Conservation (phyloP, 2,888 invertebrate species). For the Acronicta alni region DNA sequence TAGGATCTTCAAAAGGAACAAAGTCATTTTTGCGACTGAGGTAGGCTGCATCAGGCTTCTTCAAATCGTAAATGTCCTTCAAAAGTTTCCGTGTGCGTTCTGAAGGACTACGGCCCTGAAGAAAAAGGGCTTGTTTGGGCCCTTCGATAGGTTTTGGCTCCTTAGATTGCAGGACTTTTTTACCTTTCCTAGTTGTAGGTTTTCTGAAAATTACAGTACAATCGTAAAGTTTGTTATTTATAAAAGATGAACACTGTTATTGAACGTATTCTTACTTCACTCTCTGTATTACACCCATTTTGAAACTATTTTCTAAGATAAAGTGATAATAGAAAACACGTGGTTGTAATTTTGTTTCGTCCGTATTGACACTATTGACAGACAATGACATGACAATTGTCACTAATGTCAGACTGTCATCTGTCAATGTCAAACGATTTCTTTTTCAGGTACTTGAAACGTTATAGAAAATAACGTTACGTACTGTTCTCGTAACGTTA, state of each 20-base stretch:
- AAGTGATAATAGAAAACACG: too few species aligned
- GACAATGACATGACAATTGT: too few species aligned
- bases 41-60: slow-evolving; percentile 95
- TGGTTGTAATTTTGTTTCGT: too few species aligned
- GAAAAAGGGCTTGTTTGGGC: slow-evolving; percentile 94
- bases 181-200: slow-evolving; percentile 96
- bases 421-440: too few species aligned
- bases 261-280: slow-evolving; percentile 70
- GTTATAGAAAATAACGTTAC: too few species aligned
- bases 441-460: too few species aligned
- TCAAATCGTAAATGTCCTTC: slow-evolving; percentile 96
- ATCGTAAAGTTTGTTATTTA: neutral
- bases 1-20: slow-evolving; percentile 97
- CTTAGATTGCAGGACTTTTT: slow-evolving; percentile 93
- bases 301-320: neutral
- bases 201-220: slow-evolving; percentile 90
- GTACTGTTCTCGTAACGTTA: too few species aligned
- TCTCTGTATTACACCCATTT: slow-evolving; percentile 82
- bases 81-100: slow-evolving; percentile 92
- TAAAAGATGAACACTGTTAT: neutral
- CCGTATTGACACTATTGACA: too few species aligned
- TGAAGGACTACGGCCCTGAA: slow-evolving; percentile 95
- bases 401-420: too few species aligned
- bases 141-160: slow-evolving; percentile 97
- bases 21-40: slow-evolving; percentile 95